Evolutionary conservation across 2,888 invertebrate species (phyloP).

Genomic region (Aphrophora alni): DNA sequence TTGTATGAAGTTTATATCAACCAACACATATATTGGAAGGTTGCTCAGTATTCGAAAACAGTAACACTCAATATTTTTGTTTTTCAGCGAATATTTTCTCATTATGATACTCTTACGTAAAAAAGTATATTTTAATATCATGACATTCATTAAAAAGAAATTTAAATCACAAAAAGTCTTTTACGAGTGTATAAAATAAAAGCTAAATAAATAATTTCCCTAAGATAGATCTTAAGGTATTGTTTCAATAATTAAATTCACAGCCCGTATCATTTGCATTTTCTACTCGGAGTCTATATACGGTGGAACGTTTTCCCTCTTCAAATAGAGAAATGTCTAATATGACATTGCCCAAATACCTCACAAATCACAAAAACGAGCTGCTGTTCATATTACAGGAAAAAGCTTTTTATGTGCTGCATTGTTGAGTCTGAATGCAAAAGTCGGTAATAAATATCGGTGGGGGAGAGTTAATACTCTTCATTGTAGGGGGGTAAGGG

Average conservation of each 20-base stretch:
- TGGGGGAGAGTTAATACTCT: neutral
- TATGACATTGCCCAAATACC: constrained; percentile 20
- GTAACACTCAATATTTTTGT: no score
- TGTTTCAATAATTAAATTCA: neutral
- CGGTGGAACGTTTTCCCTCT: neutral
- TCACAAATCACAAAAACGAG: constrained; percentile 31
- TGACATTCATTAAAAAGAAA: no score
- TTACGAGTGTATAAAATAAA: no score
- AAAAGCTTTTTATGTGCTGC: constrained; percentile 36
- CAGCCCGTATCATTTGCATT: neutral
- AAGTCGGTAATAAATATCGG: constrained; percentile 6
- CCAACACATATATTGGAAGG: no score
- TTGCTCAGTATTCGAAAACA: no score
- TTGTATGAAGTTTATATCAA: no score
- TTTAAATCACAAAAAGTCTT: no score
- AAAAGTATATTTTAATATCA: no score
- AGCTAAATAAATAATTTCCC: no score
- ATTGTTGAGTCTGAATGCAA: constrained; percentile 2
- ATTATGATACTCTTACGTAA: no score
- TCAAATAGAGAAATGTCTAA: constrained; percentile 5
- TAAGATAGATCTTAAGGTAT: no score
- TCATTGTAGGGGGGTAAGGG: neutral
- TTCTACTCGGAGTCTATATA: neutral
- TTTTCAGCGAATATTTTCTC: no score
- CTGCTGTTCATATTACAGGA: constrained; percentile 31